Percentiles rank a stretch among this genome's conserved stretches.
These are phyloP conservation scores for Neoitamus cyanurus DNA, from an alignment of 2,888 invertebrate genomes.

Conservation along the genomic window DNA sequence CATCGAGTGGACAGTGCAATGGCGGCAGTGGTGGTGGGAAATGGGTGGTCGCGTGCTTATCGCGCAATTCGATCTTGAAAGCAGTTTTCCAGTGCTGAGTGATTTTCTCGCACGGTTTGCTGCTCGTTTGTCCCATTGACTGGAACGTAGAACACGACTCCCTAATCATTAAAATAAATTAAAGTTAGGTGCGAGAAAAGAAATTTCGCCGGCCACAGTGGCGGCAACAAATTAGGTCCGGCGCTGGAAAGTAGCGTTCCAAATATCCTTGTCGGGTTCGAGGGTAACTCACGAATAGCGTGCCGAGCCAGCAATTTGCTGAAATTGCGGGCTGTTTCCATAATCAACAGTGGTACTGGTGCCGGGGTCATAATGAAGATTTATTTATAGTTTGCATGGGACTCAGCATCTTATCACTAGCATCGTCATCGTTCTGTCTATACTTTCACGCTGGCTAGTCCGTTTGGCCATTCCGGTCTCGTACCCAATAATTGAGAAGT, in stretches of 20 bases:
- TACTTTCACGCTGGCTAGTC: background rate
- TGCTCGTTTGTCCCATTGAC: background rate
- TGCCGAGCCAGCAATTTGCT: slow-evolving; percentile 4
- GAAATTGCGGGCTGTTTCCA: background rate
- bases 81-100: background rate
- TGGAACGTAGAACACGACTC: background rate
- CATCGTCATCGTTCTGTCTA: slow-evolving; percentile 14
- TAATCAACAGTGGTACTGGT: background rate
- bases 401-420: background rate
- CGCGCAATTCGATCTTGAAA: background rate
- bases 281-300: background rate
- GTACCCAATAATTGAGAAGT: background rate
- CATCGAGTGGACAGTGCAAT: background rate
- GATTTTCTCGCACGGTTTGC: background rate
- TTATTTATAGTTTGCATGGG: slow-evolving; percentile 12
- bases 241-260: background rate
- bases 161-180: background rate
- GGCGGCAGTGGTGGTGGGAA: background rate
- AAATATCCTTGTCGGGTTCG: background rate
- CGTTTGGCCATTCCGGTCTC: background rate
- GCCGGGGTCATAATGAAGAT: slow-evolving; percentile 27
- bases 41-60: slow-evolving; percentile 13
- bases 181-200: background rate
- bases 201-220: background rate
- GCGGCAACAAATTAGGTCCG: background rate